Evolutionary conservation across 53 echinoderm and acorn worm genomes (phyloP), one percentile per base, ranked within the genome.

Genomic region (Hippasteria phrygiana): DNA sequence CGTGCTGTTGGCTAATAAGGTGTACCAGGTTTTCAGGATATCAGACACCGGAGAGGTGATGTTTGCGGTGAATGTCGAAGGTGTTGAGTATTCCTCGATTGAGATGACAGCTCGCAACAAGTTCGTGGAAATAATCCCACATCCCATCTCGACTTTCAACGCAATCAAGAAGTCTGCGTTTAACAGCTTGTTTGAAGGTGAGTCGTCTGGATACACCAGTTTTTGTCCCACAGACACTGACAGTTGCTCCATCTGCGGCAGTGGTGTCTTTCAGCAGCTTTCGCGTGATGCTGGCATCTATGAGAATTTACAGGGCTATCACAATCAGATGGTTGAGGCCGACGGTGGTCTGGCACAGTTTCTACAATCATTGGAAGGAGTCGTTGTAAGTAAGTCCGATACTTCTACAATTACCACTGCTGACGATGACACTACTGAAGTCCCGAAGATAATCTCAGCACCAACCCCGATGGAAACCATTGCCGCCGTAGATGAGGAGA

Each of bases 171-270:
- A 18, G 29, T 6, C 11, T 9, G 76, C 76, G 33, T 76, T 76
- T 13, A 50, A 50, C 45, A 17, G 13, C 17, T 13, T 13, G 10
- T 31, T 50, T 33, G 0, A 51, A 48, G 50, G 1, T 33, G 50
- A 78, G 22, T 36, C 62, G 3, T n/a, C 50, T 24, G 78, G 78
- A 18, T 78, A 55, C 78, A 37, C 37, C 10, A 29, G 2, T 2
- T 8, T 32, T 38, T 78, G 55, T 37, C 13, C 5, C 22, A 24
- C 20, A 5, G 55, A 37, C 38, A n/a, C 53, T 9, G 75, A 14
- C 0, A 1, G 16, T 5, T 55, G 78, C 39, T 4, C 22, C 4
- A 6, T 78, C 78, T 78, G 78, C 59, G 78, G 78, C n/a, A 78
- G 78, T 26, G 33, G 0, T 9, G 38, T 22, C 1, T 78, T 78